Conservation (phyloP, 2,797 vertebrate species). For the Synaphobranchus kaupii region DNA sequence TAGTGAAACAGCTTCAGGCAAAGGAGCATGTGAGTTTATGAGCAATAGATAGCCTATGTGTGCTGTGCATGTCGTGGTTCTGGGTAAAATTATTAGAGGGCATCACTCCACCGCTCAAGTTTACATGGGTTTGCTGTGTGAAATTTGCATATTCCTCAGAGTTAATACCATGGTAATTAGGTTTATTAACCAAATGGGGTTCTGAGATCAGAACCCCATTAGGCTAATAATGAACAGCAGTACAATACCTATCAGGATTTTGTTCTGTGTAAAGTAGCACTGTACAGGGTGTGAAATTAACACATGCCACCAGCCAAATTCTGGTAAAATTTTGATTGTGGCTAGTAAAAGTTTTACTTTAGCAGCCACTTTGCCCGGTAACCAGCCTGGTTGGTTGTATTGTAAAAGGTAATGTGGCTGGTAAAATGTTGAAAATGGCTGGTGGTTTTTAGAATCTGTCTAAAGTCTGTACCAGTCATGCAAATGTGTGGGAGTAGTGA, state of each 20-base stretch:
- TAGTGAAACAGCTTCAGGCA: conserved; percentile 77
- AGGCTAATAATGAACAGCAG: neutral
- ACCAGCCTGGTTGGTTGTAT: too few relatives aligned
- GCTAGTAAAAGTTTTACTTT: too few relatives aligned
- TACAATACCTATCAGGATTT: neutral
- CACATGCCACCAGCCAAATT: too few relatives aligned
- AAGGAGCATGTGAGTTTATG: conserved; percentile 74
- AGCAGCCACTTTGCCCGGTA: too few relatives aligned
- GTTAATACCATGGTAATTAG: neutral
- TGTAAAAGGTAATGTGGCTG: too few relatives aligned
- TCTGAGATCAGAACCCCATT: neutral
- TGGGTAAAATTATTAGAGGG: neutral
- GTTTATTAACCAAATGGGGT: neutral
- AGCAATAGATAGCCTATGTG: neutral
- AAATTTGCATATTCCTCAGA: neutral
- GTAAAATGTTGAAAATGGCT: too few relatives aligned
- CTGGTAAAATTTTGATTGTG: too few relatives aligned
- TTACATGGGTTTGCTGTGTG: neutral
- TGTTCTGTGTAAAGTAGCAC: too few relatives aligned
- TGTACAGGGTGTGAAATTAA: too few relatives aligned
- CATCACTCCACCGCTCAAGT: neutral
- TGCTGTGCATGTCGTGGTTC: neutral
- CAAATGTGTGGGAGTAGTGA: neutral
- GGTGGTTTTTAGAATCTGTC: too few relatives aligned
- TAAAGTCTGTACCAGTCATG: too few relatives aligned